Evolutionary conservation across 2,797 vertebrate species (phyloP).

Genomic region (Sylvilagus floridanus): DNA sequence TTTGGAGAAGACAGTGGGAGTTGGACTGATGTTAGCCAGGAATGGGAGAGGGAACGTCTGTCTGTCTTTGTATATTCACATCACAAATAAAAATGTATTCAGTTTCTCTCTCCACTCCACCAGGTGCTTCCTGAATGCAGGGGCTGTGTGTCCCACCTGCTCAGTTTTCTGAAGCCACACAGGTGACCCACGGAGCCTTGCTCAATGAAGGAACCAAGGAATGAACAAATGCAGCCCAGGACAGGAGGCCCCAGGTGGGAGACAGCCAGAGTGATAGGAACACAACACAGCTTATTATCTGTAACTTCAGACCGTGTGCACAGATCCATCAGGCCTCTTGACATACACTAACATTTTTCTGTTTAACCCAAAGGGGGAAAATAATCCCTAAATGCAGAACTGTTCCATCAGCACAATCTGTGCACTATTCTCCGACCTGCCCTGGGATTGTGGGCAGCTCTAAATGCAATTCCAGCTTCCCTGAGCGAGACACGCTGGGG

Average conservation of each 20-base stretch:
- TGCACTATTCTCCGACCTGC: constrained; percentile 7
- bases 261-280: background rate
- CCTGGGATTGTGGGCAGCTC: constrained; percentile 24
- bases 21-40: background rate
- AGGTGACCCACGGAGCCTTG: background rate
- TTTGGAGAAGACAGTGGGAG: background rate
- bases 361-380: constrained; percentile 23
- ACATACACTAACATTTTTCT: constrained; percentile 47
- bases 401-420: constrained; percentile 49
- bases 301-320: background rate
- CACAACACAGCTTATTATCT: background rate
- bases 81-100: background rate
- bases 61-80: background rate
- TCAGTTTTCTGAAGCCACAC: background rate
- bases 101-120: background rate
- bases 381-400: constrained; percentile 8
- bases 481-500: background rate
- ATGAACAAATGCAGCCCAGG: background rate
- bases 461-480: constrained; percentile 36
- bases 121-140: background rate
- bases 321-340: background rate
- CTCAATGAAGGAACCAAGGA: background rate
- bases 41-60: background rate
- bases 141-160: background rate
- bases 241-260: background rate